phyloP scores from a whole-genome alignment of 1,140 invertebrate species.

The Meloidogyne hapla region DNA sequence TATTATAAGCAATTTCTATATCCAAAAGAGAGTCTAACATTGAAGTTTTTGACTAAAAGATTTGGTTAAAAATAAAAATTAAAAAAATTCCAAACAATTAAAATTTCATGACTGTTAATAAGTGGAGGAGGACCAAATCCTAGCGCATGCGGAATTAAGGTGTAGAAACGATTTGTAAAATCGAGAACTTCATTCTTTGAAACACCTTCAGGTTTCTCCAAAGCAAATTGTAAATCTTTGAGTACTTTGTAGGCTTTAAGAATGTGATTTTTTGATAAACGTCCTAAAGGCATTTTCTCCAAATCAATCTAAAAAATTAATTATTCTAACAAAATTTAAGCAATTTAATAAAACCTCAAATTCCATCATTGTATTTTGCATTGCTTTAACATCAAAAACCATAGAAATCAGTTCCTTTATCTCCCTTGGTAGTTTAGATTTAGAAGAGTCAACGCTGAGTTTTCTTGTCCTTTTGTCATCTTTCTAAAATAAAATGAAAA shows the following conservation, averaged over 20 bases:
- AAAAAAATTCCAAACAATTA: constrained; percentile 74
- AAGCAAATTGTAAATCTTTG: constrained; percentile 37
- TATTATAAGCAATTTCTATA: constrained; percentile 74
- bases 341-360: constrained; percentile 69
- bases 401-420: constrained; percentile 63
- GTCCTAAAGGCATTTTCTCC: constrained; percentile 46
- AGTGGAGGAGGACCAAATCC: constrained; percentile 54
- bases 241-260: constrained; percentile 40
- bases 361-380: constrained; percentile 70
- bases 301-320: constrained; percentile 42
- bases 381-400: constrained; percentile 73
- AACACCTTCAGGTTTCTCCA: constrained; percentile 2
- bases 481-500: constrained; percentile 66
- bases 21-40: constrained; percentile 48
- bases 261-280: constrained; percentile 34
- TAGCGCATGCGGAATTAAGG: constrained; percentile 64
- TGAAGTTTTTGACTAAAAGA: constrained; percentile 41
- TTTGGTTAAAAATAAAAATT: constrained; percentile 79
- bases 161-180: constrained; percentile 87
- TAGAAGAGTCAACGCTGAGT: constrained; percentile 67
- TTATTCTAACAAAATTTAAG: not conserved
- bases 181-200: constrained; percentile 71
- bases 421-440: constrained; percentile 30
- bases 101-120: constrained; percentile 79
- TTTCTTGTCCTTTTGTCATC: constrained; percentile 44